Evolutionary conservation across 2,113 vertebrate species (phyloP), one percentile per base, ranked within the genome.

Genomic region (Campylomormyrus numenius): DNA sequence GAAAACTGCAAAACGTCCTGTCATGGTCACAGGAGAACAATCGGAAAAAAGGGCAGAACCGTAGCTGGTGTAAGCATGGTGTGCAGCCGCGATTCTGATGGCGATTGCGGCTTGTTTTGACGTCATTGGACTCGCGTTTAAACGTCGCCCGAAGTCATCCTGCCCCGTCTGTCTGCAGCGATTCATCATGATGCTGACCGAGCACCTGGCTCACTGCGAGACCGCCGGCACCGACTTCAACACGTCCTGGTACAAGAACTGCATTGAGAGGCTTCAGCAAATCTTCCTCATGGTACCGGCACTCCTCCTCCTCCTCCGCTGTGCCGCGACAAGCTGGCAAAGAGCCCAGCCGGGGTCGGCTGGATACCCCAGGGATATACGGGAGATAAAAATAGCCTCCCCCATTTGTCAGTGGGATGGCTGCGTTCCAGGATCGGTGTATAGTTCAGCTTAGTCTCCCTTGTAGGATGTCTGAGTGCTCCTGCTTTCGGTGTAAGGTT

Each of bases 111-210:
- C 50, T 46, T 9, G 53, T 58, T n/a, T 7, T 2, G 42, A 24
- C 48, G 17, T 5, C 11, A 10, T 4, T 3, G 19, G 80, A 1
- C 19, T 2, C 10, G 5, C 42, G 1, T 84, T 19, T 21, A 9
- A 21, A 3, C n/a, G 80, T 3, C 1, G 3, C 1, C n/a, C 1
- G 5, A 31, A 31, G 48, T 31, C 48, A 19, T n/a, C 35, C 17
- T 35, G 8, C n/a, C 27, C 15, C 39, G 35, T 85, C 74, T 66
- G 2, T 6, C 0, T 90, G n/a, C 93, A 99, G 98, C 97, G 98
- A 74, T 99, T 99, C 94, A 99, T 99, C 95, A 99, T 99, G 98
- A 93, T 99, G 93, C 88, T 99, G 93, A 99, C 98, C 0, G 98
- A 99, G 93, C 98, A 99, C 91, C 94, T 99, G 56, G 98, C 98